Conservation (phyloP, 2,113 vertebrate genomes). For the Cathartes aura region DNA sequence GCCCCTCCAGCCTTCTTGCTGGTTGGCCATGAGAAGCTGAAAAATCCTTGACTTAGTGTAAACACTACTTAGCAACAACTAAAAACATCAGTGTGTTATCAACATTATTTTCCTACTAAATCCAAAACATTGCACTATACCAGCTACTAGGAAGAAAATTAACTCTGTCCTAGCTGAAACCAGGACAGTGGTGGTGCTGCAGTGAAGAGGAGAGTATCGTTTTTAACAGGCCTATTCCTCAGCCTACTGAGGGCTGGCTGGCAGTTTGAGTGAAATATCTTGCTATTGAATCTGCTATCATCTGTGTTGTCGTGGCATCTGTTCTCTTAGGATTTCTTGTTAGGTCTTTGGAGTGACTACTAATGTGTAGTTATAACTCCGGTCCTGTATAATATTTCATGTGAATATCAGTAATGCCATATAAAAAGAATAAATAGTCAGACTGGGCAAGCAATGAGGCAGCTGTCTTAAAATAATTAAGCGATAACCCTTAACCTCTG, state of each 20-base stretch:
- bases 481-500: not conserved
- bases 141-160: too few relatives aligned
- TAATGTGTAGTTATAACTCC: not conserved
- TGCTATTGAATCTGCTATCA: not conserved
- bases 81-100: too few relatives aligned
- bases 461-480: constrained; percentile 20
- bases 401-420: not conserved
- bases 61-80: too few relatives aligned
- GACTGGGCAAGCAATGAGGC: not conserved
- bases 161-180: too few relatives aligned
- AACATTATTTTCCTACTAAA: too few relatives aligned
- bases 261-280: not conserved
- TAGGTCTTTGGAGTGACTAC: not conserved
- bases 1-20: too few relatives aligned
- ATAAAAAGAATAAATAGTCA: not conserved
- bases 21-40: too few relatives aligned
- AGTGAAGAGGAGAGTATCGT: not conserved
- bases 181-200: not conserved
- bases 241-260: not conserved
- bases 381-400: not conserved
- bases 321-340: not conserved
- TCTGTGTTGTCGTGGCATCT: not conserved
- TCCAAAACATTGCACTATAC: too few relatives aligned
- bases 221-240: not conserved
- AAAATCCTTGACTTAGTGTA: too few relatives aligned